These are phyloP conservation scores for Bryconaethiops microstoma DNA, from an alignment of 2,797 vertebrate species.

Conservation along the genomic window DNA sequence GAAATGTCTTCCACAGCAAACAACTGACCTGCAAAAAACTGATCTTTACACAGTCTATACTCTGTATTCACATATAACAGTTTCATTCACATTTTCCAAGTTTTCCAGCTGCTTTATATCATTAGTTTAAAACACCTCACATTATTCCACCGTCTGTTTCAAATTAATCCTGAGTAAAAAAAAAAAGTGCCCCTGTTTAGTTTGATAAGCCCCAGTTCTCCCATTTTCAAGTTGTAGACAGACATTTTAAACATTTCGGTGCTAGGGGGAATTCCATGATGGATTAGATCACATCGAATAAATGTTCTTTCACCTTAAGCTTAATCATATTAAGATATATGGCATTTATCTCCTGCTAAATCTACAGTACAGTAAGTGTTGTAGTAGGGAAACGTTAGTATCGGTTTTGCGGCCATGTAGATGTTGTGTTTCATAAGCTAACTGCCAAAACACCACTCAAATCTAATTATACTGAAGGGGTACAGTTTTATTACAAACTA, in stretches of 20 bases:
- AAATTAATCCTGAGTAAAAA: constrained; percentile 36
- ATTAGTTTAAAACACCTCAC: constrained; percentile 22
- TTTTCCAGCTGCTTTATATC: constrained; percentile 56
- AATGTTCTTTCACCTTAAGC: constrained; percentile 46
- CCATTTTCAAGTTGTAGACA: constrained; percentile 32
- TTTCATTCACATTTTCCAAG: constrained; percentile 23
- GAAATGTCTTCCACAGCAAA: too few species aligned
- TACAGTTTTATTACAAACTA: constrained; percentile 12
- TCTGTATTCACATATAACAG: constrained; percentile 11
- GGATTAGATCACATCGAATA: constrained; percentile 49
- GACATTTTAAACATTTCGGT: constrained; percentile 37
- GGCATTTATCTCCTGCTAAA: constrained; percentile 31
- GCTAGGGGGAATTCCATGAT: constrained; percentile 31
- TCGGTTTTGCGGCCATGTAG: background rate
- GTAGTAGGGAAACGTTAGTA: background rate
- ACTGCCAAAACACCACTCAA: constrained; percentile 9
- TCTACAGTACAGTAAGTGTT: background rate
- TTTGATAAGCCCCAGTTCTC: constrained; percentile 45
- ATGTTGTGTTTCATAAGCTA: background rate
- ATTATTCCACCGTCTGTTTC: constrained; percentile 39
- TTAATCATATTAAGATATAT: constrained; percentile 31
- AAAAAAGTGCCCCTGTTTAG: constrained; percentile 17
- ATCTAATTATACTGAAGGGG: constrained; percentile 1
- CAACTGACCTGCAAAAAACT: background rate
- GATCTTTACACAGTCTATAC: constrained; percentile 24